These are phyloP conservation scores for Heterohyrax brucei DNA, from an alignment of 2,797 vertebrate species.

Conservation along the genomic window DNA sequence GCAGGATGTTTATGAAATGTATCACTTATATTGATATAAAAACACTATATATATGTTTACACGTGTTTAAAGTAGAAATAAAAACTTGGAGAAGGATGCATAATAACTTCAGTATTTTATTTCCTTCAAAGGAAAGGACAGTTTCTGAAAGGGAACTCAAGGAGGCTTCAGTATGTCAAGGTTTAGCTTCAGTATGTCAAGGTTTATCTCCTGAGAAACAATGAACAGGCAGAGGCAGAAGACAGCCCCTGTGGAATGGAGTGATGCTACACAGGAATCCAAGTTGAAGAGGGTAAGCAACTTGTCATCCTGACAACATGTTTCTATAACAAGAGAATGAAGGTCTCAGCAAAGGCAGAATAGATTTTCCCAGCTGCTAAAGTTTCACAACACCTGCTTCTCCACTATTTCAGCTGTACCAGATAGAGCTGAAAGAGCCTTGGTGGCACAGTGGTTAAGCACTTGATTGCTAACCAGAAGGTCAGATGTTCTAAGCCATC, in stretches of 20 bases:
- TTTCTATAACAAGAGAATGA: slow-evolving; percentile 66
- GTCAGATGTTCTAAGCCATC: background rate
- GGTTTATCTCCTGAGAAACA: slow-evolving; percentile 53
- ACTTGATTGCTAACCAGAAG: background rate
- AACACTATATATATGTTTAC: background rate
- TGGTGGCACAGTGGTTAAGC: background rate
- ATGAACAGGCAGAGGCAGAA: background rate
- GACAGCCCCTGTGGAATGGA: background rate
- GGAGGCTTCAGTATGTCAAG: background rate
- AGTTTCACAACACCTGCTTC: slow-evolving; percentile 36
- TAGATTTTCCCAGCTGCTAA: background rate
- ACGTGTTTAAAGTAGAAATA: background rate
- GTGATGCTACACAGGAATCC: background rate
- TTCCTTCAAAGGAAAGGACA: slow-evolving; percentile 52
- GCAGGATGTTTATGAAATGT: background rate
- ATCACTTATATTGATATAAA: background rate
- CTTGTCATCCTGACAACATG: background rate
- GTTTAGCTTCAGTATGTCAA: background rate
- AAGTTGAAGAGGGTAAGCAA: background rate
- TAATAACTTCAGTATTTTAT: slow-evolving; percentile 6
- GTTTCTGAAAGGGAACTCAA: slow-evolving; percentile 52
- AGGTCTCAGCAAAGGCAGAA: slow-evolving; percentile 73
- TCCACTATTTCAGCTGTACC: background rate
- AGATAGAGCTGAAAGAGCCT: background rate
- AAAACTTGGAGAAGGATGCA: slow-evolving; percentile 3